phyloP scores from a whole-genome alignment of 1,140 invertebrate species.

The Tetranychus urticae region DNA sequence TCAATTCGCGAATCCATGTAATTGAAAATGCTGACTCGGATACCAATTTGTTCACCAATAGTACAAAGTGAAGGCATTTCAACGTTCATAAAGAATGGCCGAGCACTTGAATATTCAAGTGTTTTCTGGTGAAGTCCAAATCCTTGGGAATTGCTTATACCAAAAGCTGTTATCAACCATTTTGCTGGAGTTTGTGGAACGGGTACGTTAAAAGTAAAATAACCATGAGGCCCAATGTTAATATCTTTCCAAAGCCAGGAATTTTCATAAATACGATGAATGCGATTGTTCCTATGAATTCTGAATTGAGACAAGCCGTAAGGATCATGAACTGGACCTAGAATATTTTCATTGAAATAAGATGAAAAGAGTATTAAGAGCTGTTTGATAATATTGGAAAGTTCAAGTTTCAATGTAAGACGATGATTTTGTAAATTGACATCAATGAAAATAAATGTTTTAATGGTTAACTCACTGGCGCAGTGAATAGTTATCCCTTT shows the following conservation, averaged over 20 bases:
- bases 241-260: constrained; percentile 83
- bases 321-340: constrained; percentile 6
- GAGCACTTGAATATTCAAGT: constrained; percentile 50
- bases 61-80: constrained; percentile 60
- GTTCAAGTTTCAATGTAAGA: too few relatives aligned
- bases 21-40: constrained; percentile 79
- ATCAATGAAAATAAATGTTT: too few relatives aligned
- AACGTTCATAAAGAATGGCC: constrained; percentile 82
- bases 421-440: too few relatives aligned
- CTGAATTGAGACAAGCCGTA: constrained; percentile 19
- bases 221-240: constrained; percentile 60
- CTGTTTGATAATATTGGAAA: too few relatives aligned
- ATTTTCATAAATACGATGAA: constrained; percentile 71
- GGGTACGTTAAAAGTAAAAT: constrained; percentile 56
- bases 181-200: constrained; percentile 61
- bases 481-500: too few relatives aligned
- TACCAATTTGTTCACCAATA: constrained; percentile 77
- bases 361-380: too few relatives aligned
- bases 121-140: constrained; percentile 59
- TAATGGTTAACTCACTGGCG: too few relatives aligned
- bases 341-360: background rate
- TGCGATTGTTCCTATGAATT: constrained; percentile 56
- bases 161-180: constrained; percentile 79
- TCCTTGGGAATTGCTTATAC: constrained; percentile 56
- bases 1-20: constrained; percentile 52